Conservation (phyloP, 2,797 vertebrate species). For the Rallus crepitans region DNA sequence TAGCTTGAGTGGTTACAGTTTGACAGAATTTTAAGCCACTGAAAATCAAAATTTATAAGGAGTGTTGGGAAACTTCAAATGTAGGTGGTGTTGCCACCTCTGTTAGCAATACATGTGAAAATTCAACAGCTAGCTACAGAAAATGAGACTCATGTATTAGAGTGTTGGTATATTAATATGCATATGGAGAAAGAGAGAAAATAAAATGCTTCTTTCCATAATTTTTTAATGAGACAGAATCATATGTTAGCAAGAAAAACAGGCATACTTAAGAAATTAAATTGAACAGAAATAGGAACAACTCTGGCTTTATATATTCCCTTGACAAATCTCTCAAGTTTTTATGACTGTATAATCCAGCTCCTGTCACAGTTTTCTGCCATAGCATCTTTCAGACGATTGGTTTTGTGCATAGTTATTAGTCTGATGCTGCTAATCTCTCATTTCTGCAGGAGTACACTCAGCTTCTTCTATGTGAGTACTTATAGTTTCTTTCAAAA, state of each 20-base stretch:
- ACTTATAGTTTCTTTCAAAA: slow-evolving; percentile 1
- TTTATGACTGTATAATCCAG: slow-evolving; percentile 58
- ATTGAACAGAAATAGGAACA: slow-evolving; percentile 60
- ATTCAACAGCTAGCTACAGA: slow-evolving; percentile 8
- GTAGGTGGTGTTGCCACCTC: background rate
- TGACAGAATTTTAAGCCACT: background rate
- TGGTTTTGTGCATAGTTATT: slow-evolving; percentile 63
- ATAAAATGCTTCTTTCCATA: slow-evolving; percentile 38
- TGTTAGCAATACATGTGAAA: background rate
- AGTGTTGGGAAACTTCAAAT: background rate
- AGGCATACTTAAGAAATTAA: slow-evolving; percentile 57
- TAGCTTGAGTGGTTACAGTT: background rate
- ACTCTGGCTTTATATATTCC: slow-evolving; percentile 27
- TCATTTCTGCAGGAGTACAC: slow-evolving; percentile 55
- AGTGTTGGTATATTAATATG: slow-evolving; percentile 6
- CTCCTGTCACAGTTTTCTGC: slow-evolving; percentile 51
- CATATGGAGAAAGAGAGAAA: background rate
- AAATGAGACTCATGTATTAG: background rate
- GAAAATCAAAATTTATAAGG: background rate
- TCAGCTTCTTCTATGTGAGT: background rate
- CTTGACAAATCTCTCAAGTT: slow-evolving; percentile 38
- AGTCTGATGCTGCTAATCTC: slow-evolving; percentile 55
- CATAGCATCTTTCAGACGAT: slow-evolving; percentile 38
- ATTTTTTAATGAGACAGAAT: slow-evolving; percentile 59
- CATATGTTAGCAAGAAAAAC: slow-evolving; percentile 57